Evolutionary conservation across 2,113 vertebrate genomes (phyloP).

Genomic region (Oncorhynchus keta): DNA sequence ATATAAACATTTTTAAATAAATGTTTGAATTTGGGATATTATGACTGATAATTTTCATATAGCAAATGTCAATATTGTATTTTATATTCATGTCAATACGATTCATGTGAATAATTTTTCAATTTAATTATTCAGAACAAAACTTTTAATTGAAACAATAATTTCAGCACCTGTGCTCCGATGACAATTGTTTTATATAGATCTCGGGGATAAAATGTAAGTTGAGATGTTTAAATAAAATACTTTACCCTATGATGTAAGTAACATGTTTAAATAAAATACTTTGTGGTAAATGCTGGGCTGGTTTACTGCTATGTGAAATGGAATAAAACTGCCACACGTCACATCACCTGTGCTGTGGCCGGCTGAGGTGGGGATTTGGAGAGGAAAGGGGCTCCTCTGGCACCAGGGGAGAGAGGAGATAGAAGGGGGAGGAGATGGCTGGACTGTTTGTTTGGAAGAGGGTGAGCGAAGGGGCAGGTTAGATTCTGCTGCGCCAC

Average conservation of each 20-base stretch:
- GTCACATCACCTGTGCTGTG: conserved; percentile 53
- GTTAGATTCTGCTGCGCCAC: conserved; percentile 65
- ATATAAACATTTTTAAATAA: background rate
- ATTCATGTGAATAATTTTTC: background rate
- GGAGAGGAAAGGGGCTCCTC: conserved; percentile 49
- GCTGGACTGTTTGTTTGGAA: conserved; percentile 64
- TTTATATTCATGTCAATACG: background rate
- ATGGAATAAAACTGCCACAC: conserved; percentile 45
- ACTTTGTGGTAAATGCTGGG: conserved; percentile 13
- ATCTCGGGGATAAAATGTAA: no score
- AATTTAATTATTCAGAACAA: background rate
- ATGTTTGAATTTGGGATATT: background rate
- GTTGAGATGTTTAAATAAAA: background rate
- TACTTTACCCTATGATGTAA: no score
- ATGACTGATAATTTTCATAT: background rate
- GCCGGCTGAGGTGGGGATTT: conserved; percentile 53
- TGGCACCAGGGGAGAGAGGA: conserved; percentile 53
- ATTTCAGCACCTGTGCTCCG: no score
- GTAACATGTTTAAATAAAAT: no score
- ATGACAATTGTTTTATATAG: no score
- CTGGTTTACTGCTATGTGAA: conserved; percentile 35
- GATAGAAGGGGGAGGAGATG: conserved; percentile 59
- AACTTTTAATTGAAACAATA: background rate
- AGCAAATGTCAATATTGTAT: background rate
- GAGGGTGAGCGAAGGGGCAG: conserved; percentile 68